Percentiles rank a stretch among this genome's conserved stretches.
phyloP scores from a whole-genome alignment of 2,113 vertebrate species.

The Galemys pyrenaicus region DNA sequence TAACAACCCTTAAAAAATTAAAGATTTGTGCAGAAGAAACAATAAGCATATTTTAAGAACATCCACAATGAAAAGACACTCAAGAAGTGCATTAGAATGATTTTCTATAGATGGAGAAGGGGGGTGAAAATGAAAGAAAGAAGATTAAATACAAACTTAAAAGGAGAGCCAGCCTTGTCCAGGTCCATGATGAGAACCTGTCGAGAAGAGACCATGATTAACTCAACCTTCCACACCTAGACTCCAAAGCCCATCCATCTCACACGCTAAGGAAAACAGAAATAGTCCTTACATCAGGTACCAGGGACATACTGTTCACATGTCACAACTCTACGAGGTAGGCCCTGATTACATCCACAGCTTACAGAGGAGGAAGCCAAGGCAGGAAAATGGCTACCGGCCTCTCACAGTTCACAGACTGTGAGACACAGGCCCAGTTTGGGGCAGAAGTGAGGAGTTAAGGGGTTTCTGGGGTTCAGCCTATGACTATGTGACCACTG shows the following conservation, averaged over 20 bases:
- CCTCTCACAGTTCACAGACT: too few relatives aligned
- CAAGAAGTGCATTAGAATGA: neutral
- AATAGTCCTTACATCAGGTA: neutral
- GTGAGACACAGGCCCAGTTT: neutral
- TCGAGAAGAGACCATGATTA: neutral
- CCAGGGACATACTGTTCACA: neutral
- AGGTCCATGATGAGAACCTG: neutral
- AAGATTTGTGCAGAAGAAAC: neutral
- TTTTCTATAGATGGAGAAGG: neutral
- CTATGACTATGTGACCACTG: fast-evolving
- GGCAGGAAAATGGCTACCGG: neutral
- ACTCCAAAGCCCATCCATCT: neutral
- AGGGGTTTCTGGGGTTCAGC: neutral
- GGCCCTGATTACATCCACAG: neutral
- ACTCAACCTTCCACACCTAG: neutral
- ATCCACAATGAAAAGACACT: neutral
- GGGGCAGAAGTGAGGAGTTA: fast-evolving
- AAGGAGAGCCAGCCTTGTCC: neutral
- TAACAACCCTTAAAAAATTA: neutral
- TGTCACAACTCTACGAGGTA: neutral
- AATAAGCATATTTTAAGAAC: neutral
- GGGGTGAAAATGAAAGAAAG: neutral
- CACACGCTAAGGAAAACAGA: neutral
- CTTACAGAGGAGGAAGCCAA: neutral
- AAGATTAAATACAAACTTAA: neutral